Base-by-base conservation (phyloP, 1,140 invertebrate species). In the Ceratitis capitata region DNA sequence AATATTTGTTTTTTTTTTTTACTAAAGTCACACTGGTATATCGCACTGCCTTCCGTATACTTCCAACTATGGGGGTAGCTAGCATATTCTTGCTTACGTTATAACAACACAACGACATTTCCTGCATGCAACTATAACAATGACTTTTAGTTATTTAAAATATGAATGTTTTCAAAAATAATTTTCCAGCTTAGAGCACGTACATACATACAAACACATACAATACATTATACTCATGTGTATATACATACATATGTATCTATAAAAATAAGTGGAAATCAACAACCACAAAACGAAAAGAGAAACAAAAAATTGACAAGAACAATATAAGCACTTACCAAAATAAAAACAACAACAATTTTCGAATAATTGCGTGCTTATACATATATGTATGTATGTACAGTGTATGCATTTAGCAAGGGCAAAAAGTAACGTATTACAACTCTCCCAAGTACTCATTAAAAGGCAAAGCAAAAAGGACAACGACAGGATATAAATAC, bases 381-480 rank as follows among this genome's bases (percentile, higher is more conserved):
- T 16, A 51, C 5, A 12, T 14, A 61, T 3, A 12, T 29, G 6
- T 7, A 1, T 61, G 16, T 16, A n/a, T 19, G 35, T 9, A 14
- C 35, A 74, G 39, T 6, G n/a, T n/a, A n/a, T n/a, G n/a, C n/a
- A n/a, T n/a, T n/a, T n/a, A n/a, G n/a, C 69, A 78, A 45, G 32
- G 69, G 69, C 6, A 45, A 78, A 61, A 78, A 78, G 69, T 78
- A 78, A 78, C 69, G 69, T 47, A 78, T n/a, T 56, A 56, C 26
- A 32, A 32, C 7, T 10, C 35, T 19, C 6, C 4, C n/a, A 32
- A 19, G 10, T 32, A 69, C 29, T 7, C 61, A 26, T 3, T 35
- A 14, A 35, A 0, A 78, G 3, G 4, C 16, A 45, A 78, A n/a
- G 69, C 39, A 47, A 47, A 56, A 47, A 78, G 35, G 69, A 78